Percentiles rank a stretch among this genome's conserved stretches.
These are phyloP conservation scores for Zeus faber DNA, from an alignment of 2,113 vertebrate genomes.

Conservation along the genomic window DNA sequence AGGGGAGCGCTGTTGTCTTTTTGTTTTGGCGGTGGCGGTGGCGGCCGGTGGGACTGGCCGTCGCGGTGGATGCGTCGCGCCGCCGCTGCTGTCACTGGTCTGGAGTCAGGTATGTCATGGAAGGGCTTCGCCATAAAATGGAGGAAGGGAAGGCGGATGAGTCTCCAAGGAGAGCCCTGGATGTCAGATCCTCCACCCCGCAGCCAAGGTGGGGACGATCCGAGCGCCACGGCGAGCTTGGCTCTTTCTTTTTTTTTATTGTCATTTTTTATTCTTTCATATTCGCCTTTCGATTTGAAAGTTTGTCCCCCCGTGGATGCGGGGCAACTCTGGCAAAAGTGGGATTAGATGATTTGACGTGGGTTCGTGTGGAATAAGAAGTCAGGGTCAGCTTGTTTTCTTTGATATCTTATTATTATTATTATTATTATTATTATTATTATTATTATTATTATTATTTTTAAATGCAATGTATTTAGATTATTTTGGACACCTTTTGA, in stretches of 20 bases:
- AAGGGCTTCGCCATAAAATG: slow-evolving; percentile 97
- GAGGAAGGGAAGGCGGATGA: slow-evolving; percentile 91
- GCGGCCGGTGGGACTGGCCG: background rate
- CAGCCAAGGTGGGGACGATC: slow-evolving; percentile 77
- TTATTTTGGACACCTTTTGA: too few species aligned
- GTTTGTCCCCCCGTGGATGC: slow-evolving; percentile 41
- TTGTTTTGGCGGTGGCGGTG: background rate
- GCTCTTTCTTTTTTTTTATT: slow-evolving; percentile 19
- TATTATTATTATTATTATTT: too few species aligned
- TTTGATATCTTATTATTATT: background rate
- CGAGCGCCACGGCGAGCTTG: slow-evolving; percentile 6
- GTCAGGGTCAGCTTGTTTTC: slow-evolving; percentile 48
- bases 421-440: background rate
- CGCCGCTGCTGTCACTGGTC: slow-evolving; percentile 79
- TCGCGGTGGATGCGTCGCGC: slow-evolving; percentile 50
- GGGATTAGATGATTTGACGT: slow-evolving; percentile 28
- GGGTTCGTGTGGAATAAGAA: slow-evolving; percentile 6
- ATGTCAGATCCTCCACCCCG: slow-evolving; percentile 59
- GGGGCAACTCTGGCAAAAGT: slow-evolving; percentile 52
- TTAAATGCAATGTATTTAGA: too few species aligned
- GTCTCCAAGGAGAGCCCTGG: slow-evolving; percentile 72
- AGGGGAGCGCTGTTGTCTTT: slow-evolving; percentile 19
- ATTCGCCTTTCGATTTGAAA: slow-evolving; percentile 20
- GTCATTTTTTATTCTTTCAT: background rate
- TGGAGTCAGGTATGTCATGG: slow-evolving; percentile 90